Percentiles rank a stretch among this genome's conserved stretches.
Conservation (phyloP, 2,113 vertebrate genomes). For the Centropus bengalensis region DNA sequence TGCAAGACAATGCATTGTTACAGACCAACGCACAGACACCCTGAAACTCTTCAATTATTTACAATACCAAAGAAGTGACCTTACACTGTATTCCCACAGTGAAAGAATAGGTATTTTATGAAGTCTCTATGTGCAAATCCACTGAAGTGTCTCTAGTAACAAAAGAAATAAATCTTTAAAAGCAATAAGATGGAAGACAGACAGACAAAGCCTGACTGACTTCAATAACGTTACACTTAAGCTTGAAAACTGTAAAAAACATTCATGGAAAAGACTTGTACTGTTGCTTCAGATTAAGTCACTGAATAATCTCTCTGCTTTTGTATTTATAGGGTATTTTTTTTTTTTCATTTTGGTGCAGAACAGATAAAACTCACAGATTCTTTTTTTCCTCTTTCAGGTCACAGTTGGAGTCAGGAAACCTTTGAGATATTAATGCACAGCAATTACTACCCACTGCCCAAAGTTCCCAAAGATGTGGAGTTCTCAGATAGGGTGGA, state of each 20-base stretch:
- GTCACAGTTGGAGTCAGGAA: background rate
- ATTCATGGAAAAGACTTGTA: background rate
- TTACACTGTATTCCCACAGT: background rate
- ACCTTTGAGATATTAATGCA: background rate
- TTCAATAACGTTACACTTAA: background rate
- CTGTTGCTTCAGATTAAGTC: background rate
- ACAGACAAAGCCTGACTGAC: background rate
- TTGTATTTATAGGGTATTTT: background rate
- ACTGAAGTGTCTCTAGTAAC: background rate
- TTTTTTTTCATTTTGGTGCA: background rate
- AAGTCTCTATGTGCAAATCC: background rate
- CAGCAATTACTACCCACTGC: background rate
- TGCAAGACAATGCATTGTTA: slow-evolving; percentile 23
- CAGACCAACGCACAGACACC: background rate
- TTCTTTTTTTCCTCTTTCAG: background rate
- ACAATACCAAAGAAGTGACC: background rate
- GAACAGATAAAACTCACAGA: background rate
- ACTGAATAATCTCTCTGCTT: background rate
- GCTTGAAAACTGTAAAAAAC: background rate
- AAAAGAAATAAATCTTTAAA: background rate
- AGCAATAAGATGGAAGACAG: background rate
- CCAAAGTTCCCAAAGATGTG: background rate
- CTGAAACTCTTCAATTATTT: slow-evolving; percentile 29
- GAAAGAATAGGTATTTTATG: background rate
- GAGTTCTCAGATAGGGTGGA: background rate